These are phyloP conservation scores for Cyanocitta stelleri DNA, from an alignment of 2,113 vertebrate genomes.

Conservation along the genomic window DNA sequence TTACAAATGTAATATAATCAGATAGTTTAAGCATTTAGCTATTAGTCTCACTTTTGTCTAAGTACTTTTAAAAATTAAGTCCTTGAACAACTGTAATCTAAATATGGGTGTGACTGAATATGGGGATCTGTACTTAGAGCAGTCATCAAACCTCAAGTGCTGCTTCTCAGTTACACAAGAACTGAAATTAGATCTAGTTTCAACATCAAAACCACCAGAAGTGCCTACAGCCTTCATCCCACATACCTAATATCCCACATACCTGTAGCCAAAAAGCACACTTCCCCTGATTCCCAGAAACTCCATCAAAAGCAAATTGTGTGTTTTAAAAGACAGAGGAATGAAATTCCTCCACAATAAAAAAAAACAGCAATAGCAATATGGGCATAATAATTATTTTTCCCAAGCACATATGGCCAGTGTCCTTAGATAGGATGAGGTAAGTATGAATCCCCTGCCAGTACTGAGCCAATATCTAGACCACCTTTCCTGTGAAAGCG, in stretches of 20 bases:
- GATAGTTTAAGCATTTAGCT: background rate
- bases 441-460: background rate
- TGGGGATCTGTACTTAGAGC: background rate
- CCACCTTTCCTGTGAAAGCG: background rate
- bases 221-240: background rate
- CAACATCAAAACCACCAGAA: background rate
- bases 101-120: background rate
- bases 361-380: fast-evolving
- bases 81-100: background rate
- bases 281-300: background rate
- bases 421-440: background rate
- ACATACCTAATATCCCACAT: fast-evolving
- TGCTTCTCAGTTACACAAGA: background rate
- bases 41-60: background rate
- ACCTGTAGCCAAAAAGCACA: background rate
- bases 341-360: background rate
- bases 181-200: background rate
- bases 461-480: background rate
- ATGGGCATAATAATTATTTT: background rate
- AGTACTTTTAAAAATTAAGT: background rate
- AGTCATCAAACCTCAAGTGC: background rate
- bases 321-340: background rate
- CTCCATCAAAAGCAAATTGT: background rate
- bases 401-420: background rate
- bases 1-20: background rate